Conservation (phyloP, 2,888 invertebrate species). For the Sphinx pinastri region DNA sequence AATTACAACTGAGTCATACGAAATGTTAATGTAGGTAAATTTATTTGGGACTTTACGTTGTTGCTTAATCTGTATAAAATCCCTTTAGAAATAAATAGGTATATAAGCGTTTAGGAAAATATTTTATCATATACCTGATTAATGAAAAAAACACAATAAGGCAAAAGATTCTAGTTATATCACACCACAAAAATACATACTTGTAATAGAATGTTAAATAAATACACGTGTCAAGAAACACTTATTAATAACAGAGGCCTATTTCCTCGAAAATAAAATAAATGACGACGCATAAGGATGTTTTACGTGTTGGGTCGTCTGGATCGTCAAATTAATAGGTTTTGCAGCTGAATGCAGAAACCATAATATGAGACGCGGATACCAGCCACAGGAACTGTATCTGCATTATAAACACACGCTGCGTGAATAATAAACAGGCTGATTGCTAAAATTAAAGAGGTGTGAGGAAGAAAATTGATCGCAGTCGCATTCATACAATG, state of each 20-base stretch:
- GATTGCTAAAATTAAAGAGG: neutral
- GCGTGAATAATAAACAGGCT: no score
- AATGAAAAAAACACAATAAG: no score
- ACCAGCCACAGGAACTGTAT: neutral
- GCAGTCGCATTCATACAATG: neutral
- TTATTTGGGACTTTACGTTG: neutral
- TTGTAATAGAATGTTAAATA: no score
- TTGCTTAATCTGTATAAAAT: neutral
- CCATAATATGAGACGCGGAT: neutral
- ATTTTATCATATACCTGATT: no score
- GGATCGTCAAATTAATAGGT: neutral
- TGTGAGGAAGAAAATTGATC: neutral
- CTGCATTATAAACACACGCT: neutral
- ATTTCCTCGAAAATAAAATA: no score
- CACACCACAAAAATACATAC: no score
- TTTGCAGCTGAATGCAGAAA: neutral
- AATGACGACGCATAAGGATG: no score
- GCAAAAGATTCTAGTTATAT: no score
- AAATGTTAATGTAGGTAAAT: neutral
- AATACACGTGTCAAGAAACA: no score
- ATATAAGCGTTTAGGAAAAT: no score
- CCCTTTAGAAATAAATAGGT: neutral
- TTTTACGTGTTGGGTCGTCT: neutral
- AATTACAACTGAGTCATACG: slow-evolving; percentile 1
- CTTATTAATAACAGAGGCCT: no score